These are phyloP conservation scores for Toxotes jaculatrix DNA, from an alignment of 2,113 vertebrate species.

Conservation along the genomic window DNA sequence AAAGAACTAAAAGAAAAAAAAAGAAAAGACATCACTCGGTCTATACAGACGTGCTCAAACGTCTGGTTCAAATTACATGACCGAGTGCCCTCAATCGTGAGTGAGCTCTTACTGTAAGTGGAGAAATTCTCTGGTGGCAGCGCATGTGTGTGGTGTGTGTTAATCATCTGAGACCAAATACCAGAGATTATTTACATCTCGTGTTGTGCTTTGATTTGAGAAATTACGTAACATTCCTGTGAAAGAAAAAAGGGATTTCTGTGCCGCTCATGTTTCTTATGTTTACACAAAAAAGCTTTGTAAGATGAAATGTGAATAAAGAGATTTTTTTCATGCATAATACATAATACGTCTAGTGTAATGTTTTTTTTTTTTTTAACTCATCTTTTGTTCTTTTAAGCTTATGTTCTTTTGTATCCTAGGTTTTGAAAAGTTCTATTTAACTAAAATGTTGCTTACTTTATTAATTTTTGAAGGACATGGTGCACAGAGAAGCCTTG, in stretches of 20 bases:
- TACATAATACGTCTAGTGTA: too few relatives aligned
- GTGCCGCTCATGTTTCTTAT: not conserved
- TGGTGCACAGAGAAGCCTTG: not conserved
- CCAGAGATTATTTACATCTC: conserved; percentile 16
- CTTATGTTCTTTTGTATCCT: too few relatives aligned
- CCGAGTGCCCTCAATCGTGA: not conserved
- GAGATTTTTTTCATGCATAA: not conserved
- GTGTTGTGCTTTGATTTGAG: conserved; percentile 11
- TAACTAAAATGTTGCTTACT: too few relatives aligned
- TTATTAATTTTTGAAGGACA: not conserved
- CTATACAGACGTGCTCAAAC: not conserved
- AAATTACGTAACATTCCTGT: not conserved
- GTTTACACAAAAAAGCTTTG: conserved; percentile 9
- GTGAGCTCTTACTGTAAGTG: conserved; percentile 32
- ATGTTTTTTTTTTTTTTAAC: too few relatives aligned
- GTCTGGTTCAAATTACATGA: conserved; percentile 24
- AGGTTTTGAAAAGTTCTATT: too few relatives aligned
- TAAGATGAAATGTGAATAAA: conserved; percentile 56
- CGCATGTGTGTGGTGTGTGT: conserved; percentile 1
- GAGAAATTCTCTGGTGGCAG: not conserved
- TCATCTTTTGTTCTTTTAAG: too few relatives aligned
- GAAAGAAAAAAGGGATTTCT: conserved; percentile 27
- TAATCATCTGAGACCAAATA: conserved; percentile 13
- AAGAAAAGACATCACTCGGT: not conserved
- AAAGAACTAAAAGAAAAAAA: not conserved